These are phyloP conservation scores for Eleutherodactylus coqui DNA, from an alignment of 2,797 vertebrate species.

Conservation along the genomic window DNA sequence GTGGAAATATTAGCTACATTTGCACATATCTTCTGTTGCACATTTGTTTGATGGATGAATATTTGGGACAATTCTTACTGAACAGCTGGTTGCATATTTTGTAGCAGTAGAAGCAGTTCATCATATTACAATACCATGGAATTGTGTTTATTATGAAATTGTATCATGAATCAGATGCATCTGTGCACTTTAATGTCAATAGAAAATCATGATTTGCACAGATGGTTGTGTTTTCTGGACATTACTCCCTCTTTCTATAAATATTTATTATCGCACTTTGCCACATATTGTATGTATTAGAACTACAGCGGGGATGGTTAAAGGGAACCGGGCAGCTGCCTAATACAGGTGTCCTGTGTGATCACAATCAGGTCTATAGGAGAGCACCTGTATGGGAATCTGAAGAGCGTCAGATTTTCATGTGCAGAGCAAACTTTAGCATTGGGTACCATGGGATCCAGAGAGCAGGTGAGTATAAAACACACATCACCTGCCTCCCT, in stretches of 20 bases:
- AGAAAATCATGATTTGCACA: conserved; percentile 1
- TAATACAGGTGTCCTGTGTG: neutral
- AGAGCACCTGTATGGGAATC: too few species aligned
- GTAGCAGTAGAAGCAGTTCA: conserved; percentile 20
- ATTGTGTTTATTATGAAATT: conserved; percentile 17
- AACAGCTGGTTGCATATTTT: conserved; percentile 52
- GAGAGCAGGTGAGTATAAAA: too few species aligned
- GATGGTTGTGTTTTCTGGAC: neutral
- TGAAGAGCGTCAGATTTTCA: too few species aligned
- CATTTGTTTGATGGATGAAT: conserved; percentile 55
- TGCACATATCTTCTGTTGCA: conserved; percentile 47
- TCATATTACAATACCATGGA: conserved; percentile 22
- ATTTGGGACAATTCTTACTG: conserved; percentile 45
- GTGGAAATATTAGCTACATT: conserved; percentile 44
- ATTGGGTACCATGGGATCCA: too few species aligned
- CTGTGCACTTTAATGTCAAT: neutral
- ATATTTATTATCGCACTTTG: neutral
- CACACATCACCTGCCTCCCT: too few species aligned
- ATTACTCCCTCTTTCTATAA: neutral
- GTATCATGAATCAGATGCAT: conserved; percentile 14
- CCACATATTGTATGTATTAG: neutral
- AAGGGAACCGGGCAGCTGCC: too few species aligned
- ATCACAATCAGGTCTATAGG: too few species aligned
- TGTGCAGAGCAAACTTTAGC: too few species aligned
- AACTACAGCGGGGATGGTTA: too few species aligned